Conservation (phyloP, 2,113 vertebrate species). For the Willisornis vidua region DNA sequence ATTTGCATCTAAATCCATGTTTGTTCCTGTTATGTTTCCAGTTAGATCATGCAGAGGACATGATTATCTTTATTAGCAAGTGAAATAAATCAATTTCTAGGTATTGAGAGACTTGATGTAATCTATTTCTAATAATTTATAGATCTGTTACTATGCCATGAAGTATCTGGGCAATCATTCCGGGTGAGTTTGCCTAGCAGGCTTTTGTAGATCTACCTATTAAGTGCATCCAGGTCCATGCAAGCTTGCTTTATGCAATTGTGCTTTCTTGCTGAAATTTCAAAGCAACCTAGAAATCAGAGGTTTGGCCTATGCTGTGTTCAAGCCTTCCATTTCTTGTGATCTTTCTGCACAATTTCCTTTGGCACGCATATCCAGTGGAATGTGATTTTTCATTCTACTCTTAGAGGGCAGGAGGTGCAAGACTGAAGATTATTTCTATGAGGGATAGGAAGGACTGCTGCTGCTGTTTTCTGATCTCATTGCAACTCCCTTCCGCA, state of each 20-base stretch:
- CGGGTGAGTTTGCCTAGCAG: background rate
- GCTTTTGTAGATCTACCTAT: background rate
- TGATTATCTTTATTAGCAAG: background rate
- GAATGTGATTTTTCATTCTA: background rate
- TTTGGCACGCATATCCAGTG: background rate
- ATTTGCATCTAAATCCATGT: slow-evolving; percentile 9
- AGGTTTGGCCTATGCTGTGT: background rate
- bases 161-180: background rate
- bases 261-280: background rate
- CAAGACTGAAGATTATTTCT: background rate
- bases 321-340: background rate
- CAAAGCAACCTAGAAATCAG: background rate
- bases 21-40: background rate
- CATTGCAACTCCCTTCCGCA: background rate
- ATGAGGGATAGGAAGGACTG: background rate
- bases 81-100: background rate
- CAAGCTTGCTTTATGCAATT: background rate
- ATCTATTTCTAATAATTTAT: background rate
- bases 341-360: background rate
- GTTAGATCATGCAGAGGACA: background rate
- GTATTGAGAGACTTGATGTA: slow-evolving; percentile 4
- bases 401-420: background rate
- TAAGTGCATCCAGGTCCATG: background rate
- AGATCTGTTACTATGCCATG: background rate
- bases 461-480: background rate